Evolutionary conservation across 2,113 vertebrate genomes (phyloP).

Genomic region (Calypte anna): DNA sequence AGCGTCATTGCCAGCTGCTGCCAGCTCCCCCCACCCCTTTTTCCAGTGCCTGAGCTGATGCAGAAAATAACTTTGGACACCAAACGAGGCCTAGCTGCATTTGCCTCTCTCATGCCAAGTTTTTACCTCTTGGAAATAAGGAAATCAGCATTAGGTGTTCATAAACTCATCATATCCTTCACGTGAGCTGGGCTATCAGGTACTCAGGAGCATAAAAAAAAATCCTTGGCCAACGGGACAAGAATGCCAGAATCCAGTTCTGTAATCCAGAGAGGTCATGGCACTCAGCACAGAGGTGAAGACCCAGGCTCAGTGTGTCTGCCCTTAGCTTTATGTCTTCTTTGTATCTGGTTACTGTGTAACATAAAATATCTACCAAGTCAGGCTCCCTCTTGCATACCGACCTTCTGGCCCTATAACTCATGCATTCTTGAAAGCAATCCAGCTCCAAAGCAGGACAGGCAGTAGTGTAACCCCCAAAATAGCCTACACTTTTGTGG

Average conservation of each 20-base stretch:
- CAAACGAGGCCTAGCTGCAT: background rate
- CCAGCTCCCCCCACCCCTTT: background rate
- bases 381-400: background rate
- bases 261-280: background rate
- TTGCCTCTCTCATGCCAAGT: background rate
- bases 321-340: constrained; percentile 16
- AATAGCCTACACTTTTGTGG: background rate
- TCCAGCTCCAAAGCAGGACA: background rate
- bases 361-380: constrained; percentile 30
- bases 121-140: background rate
- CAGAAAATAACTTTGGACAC: background rate
- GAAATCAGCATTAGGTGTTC: background rate
- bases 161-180: background rate
- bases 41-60: background rate
- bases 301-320: background rate
- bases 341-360: constrained; percentile 35
- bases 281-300: background rate
- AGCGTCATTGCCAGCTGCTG: background rate
- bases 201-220: background rate
- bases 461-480: background rate
- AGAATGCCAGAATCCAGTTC: background rate
- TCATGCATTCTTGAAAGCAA: background rate
- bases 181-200: background rate
- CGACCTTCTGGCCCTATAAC: background rate
- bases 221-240: background rate